Base-by-base conservation (phyloP, 2,113 vertebrate species). In the Cynoglossus semilaevis region DNA sequence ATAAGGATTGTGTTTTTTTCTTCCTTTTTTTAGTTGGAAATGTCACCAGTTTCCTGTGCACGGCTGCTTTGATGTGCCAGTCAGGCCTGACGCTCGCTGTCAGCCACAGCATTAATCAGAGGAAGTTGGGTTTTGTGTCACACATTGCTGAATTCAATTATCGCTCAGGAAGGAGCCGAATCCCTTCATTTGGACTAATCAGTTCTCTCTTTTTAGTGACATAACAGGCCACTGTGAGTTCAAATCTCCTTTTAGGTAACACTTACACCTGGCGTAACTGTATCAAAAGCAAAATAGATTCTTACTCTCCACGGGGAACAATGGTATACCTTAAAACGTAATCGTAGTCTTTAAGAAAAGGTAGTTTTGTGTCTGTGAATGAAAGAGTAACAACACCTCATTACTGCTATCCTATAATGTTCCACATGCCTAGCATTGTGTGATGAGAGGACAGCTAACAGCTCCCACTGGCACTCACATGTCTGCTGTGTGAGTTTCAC, bases 61-160 rank as follows among this genome's bases (percentile, higher is more conserved):
- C 80, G 51, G 51, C 5, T 15, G 51, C 82, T 85, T 84, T 83
- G 76, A 85, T 81, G 76, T 86, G 74, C 51, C 81, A 81, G 77
- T 71, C 83, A 81, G 61, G 49, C 57, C 67, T 43, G 67, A 58
- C 2, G 52, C 74, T 78, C 12, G 40, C 74, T 77, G 71, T 72
- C 71, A 81, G 75, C 54, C 35, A 9, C 50, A 17, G 60, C 41
- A 42, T 67, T 75, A 72, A 85, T 82, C 82, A 81, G 70, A 79
- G 60, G 35, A 41, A 57, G 70, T 67, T 50, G 45, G 40, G 36
- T 70, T 64, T 66, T 79, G 11, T 66, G 68, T 72, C 71, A 62
- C 63, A 66, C 57, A 53, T 70, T 64, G 54, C 19, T 22, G 36
- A 54, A 71, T 77, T 76, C 49, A 51, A 82, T 66, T 59, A 56